Evolutionary conservation across 1,140 invertebrate genomes (phyloP).

Genomic region (Sycophila sp.): DNA sequence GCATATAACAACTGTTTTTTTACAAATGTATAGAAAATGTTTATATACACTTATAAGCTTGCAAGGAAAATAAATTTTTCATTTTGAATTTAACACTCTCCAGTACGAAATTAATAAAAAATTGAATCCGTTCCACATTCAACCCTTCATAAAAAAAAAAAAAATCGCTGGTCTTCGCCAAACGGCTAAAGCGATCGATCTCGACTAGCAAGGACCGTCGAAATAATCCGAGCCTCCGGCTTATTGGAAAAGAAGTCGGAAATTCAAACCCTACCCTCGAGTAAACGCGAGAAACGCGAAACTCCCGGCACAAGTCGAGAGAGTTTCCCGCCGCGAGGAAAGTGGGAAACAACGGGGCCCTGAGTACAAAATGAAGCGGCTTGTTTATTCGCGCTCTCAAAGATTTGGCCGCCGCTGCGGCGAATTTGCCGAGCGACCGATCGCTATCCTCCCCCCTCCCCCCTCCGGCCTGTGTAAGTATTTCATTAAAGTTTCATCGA

Average conservation of each 20-base stretch:
- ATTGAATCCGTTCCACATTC: too few species aligned
- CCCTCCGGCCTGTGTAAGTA: conserved; percentile 20
- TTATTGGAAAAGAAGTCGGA: not conserved
- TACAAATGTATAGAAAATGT: too few species aligned
- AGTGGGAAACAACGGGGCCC: not conserved
- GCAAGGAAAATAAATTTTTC: too few species aligned
- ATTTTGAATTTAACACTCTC: too few species aligned
- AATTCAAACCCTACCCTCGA: not conserved
- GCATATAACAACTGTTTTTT: too few species aligned
- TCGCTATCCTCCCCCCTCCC: conserved; percentile 33
- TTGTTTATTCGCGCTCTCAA: conserved; percentile 41
- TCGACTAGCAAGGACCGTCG: not conserved
- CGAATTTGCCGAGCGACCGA: conserved; percentile 20
- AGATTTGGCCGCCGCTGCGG: conserved; percentile 43
- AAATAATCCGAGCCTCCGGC: too few species aligned
- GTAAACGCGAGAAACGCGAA: too few species aligned
- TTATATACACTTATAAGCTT: too few species aligned
- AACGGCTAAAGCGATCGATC: too few species aligned
- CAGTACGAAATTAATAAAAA: too few species aligned
- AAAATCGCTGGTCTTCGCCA: too few species aligned
- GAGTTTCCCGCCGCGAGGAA: not conserved
- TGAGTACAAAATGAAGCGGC: conserved; percentile 23
- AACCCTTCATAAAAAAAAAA: not conserved
- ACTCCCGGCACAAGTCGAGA: too few species aligned
- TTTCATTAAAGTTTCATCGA: conserved; percentile 52